phyloP scores from a whole-genome alignment of 2,113 vertebrate genomes.

The Bostrychus sinensis region DNA sequence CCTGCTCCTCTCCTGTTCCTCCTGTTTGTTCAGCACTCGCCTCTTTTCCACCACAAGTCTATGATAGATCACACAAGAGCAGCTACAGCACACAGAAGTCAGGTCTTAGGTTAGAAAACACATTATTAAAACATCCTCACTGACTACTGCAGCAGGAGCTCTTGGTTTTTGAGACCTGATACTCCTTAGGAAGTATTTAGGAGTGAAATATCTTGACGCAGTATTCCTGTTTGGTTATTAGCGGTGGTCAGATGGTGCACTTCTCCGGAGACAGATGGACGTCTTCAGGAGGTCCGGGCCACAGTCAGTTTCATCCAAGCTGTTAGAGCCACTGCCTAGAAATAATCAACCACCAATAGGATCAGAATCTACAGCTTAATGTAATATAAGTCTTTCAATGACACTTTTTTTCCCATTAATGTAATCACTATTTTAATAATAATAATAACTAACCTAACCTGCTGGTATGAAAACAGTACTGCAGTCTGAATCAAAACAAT shows the following conservation, averaged over 20 bases:
- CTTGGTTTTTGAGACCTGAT: too few species aligned
- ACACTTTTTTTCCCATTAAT: too few species aligned
- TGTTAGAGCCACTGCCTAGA: background rate
- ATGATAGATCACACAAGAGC: constrained; percentile 1
- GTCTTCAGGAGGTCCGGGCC: constrained; percentile 46
- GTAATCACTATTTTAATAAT: too few species aligned
- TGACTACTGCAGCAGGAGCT: too few species aligned
- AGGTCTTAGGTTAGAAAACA: background rate
- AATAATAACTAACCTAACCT: too few species aligned
- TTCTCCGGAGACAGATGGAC: constrained; percentile 41
- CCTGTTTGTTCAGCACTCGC: constrained; percentile 34
- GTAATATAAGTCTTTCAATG: too few species aligned
- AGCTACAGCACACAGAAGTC: background rate
- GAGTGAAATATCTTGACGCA: too few species aligned
- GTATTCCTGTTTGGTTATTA: background rate
- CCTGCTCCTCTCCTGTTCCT: background rate
- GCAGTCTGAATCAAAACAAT: too few species aligned
- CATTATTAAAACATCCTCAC: constrained; percentile 21
- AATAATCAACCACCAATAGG: background rate
- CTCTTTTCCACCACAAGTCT: constrained; percentile 2
- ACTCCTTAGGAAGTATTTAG: too few species aligned
- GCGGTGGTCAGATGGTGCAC: constrained; percentile 14
- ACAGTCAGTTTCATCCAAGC: constrained; percentile 26
- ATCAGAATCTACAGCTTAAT: too few species aligned
- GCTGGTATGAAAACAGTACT: too few species aligned